Percentiles rank a stretch among this genome's conserved stretches.
phyloP scores from a whole-genome alignment of 2,113 vertebrate genomes.

The Microtus montanus region DNA sequence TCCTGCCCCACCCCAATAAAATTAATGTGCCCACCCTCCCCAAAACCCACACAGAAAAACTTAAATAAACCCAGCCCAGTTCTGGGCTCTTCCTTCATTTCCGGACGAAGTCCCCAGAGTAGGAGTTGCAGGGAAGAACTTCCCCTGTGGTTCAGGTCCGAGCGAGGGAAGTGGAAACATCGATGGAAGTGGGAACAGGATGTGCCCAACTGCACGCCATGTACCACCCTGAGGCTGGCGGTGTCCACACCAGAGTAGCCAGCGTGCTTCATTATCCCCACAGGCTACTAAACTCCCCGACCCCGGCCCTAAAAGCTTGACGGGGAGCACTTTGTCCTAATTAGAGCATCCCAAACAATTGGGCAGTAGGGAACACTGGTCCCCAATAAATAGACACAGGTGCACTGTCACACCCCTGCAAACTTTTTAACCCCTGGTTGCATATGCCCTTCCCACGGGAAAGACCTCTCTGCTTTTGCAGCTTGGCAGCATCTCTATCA shows the following conservation, averaged over 20 bases:
- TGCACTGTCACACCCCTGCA: background rate
- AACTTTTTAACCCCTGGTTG: background rate
- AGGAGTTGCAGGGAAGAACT: background rate
- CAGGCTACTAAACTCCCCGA: background rate
- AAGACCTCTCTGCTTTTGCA: background rate
- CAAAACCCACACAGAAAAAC: slow-evolving; percentile 56
- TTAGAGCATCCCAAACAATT: slow-evolving; percentile 30
- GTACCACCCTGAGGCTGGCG: background rate
- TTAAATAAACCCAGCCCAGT: slow-evolving; percentile 74
- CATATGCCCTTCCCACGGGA: background rate
- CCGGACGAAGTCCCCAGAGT: slow-evolving; percentile 40
- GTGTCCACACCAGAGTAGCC: slow-evolving; percentile 10
- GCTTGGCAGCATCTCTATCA: slow-evolving; percentile 54
- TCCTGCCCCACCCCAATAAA: slow-evolving; percentile 38
- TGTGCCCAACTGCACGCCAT: background rate
- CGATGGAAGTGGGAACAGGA: background rate
- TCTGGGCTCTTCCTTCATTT: slow-evolving; percentile 78
- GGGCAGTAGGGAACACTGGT: slow-evolving; percentile 33
- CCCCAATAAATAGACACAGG: slow-evolving; percentile 77
- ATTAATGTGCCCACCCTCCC: slow-evolving; percentile 57
- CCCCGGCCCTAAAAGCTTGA: background rate
- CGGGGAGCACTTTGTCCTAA: background rate
- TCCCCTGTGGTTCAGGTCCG: background rate
- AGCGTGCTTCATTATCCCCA: background rate
- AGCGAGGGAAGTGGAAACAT: background rate